phyloP scores from a whole-genome alignment of 2,888 invertebrate genomes.

The Chalcis sispes region DNA sequence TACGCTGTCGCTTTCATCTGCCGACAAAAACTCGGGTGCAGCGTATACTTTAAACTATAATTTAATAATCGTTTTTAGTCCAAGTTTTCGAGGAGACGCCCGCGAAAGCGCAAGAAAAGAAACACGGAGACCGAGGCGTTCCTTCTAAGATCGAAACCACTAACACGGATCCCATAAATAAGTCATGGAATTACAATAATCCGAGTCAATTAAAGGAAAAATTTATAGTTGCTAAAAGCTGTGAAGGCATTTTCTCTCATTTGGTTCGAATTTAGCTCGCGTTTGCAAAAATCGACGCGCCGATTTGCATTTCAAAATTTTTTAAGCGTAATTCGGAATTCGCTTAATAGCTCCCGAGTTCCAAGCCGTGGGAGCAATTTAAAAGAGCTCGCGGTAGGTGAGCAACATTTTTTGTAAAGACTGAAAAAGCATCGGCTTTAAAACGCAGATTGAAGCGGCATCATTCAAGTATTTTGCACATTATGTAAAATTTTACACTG shows the following conservation, averaged over 20 bases:
- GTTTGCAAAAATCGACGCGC: constrained; percentile 19
- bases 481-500: constrained; percentile 47
- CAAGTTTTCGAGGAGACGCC: constrained; percentile 58
- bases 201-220: constrained; percentile 72
- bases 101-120: too few species aligned
- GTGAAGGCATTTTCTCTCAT: constrained; percentile 15
- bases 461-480: too few species aligned
- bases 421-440: constrained; percentile 36
- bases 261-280: constrained; percentile 25
- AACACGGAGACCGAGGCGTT: background rate
- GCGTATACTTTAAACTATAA: constrained; percentile 62
- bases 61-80: constrained; percentile 70
- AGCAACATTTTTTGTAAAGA: constrained; percentile 36
- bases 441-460: too few species aligned
- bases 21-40: constrained; percentile 62
- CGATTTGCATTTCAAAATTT: constrained; percentile 73
- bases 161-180: constrained; percentile 67
- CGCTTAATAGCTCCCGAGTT: constrained; percentile 62
- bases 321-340: constrained; percentile 71
- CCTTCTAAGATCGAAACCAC: constrained; percentile 39
- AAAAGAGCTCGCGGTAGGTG: constrained; percentile 24
- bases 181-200: constrained; percentile 72
- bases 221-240: constrained; percentile 72
- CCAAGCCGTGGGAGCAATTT: constrained; percentile 47
- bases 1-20: constrained; percentile 62